Conservation (phyloP, 2,113 vertebrate species). For the Bos javanicus region DNA sequence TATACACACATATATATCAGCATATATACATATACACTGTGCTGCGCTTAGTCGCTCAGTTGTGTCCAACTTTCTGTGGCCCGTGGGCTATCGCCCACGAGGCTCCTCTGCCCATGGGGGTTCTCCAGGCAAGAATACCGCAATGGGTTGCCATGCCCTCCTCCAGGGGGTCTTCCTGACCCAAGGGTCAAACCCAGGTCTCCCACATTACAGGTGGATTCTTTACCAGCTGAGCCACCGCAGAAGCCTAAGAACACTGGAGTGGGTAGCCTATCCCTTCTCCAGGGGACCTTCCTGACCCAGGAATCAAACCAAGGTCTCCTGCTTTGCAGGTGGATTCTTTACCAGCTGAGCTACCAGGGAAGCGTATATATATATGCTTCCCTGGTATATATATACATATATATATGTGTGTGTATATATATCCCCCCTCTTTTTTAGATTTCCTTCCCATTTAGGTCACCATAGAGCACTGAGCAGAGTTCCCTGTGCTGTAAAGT, state of each 20-base stretch:
- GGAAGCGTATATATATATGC: not conserved
- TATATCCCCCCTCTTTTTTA: not conserved
- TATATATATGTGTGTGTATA: not conserved
- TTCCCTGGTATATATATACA: no score
- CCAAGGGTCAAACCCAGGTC: not conserved
- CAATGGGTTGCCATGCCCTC: not conserved
- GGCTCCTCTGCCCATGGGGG: not conserved
- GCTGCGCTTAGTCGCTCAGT: not conserved
- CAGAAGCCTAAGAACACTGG: not conserved
- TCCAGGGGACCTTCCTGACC: not conserved
- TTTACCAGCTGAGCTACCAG: not conserved
- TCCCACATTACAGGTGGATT: not conserved
- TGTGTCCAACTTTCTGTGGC: not conserved
- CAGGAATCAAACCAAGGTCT: not conserved
- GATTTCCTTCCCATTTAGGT: not conserved
- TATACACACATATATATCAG: no score
- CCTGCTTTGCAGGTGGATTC: not conserved
- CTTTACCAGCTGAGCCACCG: not conserved
- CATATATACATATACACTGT: not conserved
- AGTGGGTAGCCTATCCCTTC: not conserved
- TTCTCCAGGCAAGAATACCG: not conserved
- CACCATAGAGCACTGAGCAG: not conserved
- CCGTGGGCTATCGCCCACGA: not conserved
- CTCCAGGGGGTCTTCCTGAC: not conserved
- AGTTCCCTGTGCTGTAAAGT: not conserved